Base-by-base conservation (phyloP, 2,797 vertebrate species). In the Propithecus perrieri region DNA sequence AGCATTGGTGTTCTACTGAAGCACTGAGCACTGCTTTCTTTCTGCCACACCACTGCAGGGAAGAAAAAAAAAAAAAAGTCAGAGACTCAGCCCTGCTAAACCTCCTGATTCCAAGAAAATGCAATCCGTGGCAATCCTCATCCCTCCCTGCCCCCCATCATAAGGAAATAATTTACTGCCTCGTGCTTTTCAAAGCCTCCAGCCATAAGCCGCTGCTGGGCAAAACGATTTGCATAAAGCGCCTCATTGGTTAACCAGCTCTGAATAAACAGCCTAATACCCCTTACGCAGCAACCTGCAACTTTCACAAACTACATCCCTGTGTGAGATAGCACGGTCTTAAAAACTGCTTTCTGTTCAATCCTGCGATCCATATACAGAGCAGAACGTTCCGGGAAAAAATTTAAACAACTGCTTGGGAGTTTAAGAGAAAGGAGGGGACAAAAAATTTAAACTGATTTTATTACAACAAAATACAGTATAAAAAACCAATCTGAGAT, bases 161-260 rank as follows among this genome's bases (percentile, higher is more conserved):
- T 95, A 97, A 96, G 97, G 97, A 98, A 97, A 92, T 95, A 48
- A 96, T 97, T 96, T 95, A 85, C 91, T 59, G 85, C 72, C 92
- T 65, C 67, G 14, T 30, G 81, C 88, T 96, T 85, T 94, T 76
- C 88, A 92, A 95, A 96, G 91, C 84, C 89, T 91, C 61, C 59
- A 91, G 93, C 72, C 85, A 96, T 94, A 93, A 96, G 96, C 85
- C 2, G 4, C 69, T 50, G 38, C 53, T 65, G 81, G 78, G 91
- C 67, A 63, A 46, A 71, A 50, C 1, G 24, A 92, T 98, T 89
- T 97, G 88, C 85, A 97, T 65, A 94, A 63, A 78, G 72, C 0
- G 0, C 28, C 67, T 89, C 89, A 85, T 28, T 55, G 90, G 90
- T 87, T 90, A 97, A 84, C 87, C 85, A 61, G 65, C 50, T 80